Percentiles rank a stretch among this genome's conserved stretches.
Conservation (phyloP, 1,140 invertebrate species). For the Papilio glaucus region DNA sequence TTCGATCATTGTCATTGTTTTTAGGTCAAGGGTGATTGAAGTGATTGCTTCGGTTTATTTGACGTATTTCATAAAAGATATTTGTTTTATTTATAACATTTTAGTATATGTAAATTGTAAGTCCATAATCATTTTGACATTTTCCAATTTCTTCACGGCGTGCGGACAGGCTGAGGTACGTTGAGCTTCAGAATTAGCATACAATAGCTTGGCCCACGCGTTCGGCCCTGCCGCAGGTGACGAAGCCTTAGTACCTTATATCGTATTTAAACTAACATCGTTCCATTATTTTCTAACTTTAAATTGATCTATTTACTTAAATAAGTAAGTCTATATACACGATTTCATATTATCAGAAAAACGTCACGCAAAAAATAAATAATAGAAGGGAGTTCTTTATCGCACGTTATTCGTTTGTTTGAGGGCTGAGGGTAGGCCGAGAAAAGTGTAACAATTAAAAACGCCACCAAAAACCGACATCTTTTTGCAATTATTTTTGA, state of each 20-base stretch:
- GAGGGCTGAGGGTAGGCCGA: no score
- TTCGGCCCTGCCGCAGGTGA: constrained; percentile 60
- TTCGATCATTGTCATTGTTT: background rate
- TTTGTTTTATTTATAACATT: constrained; percentile 27
- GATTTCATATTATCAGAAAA: no score
- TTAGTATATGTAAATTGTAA: constrained; percentile 28
- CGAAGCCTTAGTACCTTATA: constrained; percentile 47
- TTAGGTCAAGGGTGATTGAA: background rate
- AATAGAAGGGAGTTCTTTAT: no score
- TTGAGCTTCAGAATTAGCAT: constrained; percentile 61
- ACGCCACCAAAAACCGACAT: no score
- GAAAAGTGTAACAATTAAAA: no score
- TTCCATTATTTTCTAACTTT: background rate
- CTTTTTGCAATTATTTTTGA: no score
- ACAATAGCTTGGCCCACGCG: constrained; percentile 69
- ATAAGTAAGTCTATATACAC: no score
- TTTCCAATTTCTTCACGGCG: constrained; percentile 53
- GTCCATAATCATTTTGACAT: constrained; percentile 33
- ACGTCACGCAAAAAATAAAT: no score
- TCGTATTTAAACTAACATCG: constrained; percentile 12
- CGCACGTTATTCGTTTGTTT: no score
- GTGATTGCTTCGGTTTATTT: background rate
- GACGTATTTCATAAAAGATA: background rate
- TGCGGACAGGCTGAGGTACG: constrained; percentile 46
- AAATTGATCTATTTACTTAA: no score